Percentiles rank a stretch among this genome's conserved stretches.
These are phyloP conservation scores for Desoria tigrina DNA, from an alignment of 2,888 invertebrate species.

Conservation along the genomic window DNA sequence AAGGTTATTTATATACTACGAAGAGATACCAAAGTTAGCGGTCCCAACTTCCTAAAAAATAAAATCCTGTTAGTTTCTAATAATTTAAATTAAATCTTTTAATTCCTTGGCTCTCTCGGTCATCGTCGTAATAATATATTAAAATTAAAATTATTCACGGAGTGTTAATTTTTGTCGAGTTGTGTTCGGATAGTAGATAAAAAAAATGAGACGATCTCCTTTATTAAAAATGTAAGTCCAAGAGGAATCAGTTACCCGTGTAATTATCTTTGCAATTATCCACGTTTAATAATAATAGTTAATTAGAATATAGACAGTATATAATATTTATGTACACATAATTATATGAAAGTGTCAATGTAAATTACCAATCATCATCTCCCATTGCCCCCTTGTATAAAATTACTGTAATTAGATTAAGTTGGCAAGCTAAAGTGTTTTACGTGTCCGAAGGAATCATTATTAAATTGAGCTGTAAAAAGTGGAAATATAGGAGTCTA, in stretches of 20 bases:
- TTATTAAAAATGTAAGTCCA: constrained; percentile 4
- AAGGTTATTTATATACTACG: no score
- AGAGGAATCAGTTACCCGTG: constrained; percentile 21
- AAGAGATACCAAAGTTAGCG: constrained; percentile 6
- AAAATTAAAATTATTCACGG: background rate
- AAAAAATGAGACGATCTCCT: constrained; percentile 6
- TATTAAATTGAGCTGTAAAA: no score
- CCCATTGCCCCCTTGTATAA: no score
- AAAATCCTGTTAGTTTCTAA: background rate
- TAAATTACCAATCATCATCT: no score
- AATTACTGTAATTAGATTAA: no score
- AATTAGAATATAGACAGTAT: no score
- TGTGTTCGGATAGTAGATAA: background rate
- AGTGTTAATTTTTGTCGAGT: background rate
- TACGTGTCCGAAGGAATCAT: no score
- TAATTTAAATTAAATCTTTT: background rate
- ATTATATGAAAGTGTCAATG: no score
- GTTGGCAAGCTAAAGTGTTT: no score
- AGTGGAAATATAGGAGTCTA: no score
- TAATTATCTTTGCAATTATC: constrained; percentile 22
- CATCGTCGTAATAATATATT: background rate
- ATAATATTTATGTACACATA: no score
- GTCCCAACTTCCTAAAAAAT: constrained; percentile 12
- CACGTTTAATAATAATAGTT: background rate
- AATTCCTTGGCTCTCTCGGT: background rate